Conservation (phyloP, 1,140 invertebrate species). For the Oncopodura yosiiana region DNA sequence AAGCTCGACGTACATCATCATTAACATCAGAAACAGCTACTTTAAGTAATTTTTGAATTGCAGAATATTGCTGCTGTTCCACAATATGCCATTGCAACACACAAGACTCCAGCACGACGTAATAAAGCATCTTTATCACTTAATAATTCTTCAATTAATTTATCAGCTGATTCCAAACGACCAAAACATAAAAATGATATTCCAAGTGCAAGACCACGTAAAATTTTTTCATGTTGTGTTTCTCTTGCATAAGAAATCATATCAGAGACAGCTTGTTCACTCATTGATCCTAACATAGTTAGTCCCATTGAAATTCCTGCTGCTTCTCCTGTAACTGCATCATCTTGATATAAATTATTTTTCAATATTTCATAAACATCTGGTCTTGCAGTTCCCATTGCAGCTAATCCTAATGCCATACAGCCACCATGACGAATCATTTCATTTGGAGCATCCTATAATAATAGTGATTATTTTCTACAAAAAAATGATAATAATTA, state of each 20-base stretch:
- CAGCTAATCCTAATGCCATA: slow-evolving; percentile 88
- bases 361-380: slow-evolving; percentile 94
- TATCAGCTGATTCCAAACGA: slow-evolving; percentile 88
- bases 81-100: slow-evolving; percentile 95
- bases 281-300: slow-evolving; percentile 93
- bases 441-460: slow-evolving; percentile 40
- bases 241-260: slow-evolving; percentile 87
- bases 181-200: slow-evolving; percentile 96
- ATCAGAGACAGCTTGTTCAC: slow-evolving; percentile 77
- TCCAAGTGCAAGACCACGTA: slow-evolving; percentile 86
- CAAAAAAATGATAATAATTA: not conserved
- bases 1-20: slow-evolving; percentile 93
- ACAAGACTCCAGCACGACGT: slow-evolving; percentile 91
- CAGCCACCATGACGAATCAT: slow-evolving; percentile 94
- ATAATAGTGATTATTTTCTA: not conserved
- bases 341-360: slow-evolving; percentile 95
- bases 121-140: slow-evolving; percentile 78
- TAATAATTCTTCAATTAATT: slow-evolving; percentile 75
- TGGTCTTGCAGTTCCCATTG: slow-evolving; percentile 89
- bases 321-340: slow-evolving; percentile 96
- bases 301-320: slow-evolving; percentile 97
- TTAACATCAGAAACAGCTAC: slow-evolving; percentile 97
- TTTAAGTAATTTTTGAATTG: slow-evolving; percentile 86
- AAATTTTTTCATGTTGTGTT: slow-evolving; percentile 97
- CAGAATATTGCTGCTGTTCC: slow-evolving; percentile 95